Conservation (phyloP, 2,797 vertebrate species). For the Silurus aristotelis region DNA sequence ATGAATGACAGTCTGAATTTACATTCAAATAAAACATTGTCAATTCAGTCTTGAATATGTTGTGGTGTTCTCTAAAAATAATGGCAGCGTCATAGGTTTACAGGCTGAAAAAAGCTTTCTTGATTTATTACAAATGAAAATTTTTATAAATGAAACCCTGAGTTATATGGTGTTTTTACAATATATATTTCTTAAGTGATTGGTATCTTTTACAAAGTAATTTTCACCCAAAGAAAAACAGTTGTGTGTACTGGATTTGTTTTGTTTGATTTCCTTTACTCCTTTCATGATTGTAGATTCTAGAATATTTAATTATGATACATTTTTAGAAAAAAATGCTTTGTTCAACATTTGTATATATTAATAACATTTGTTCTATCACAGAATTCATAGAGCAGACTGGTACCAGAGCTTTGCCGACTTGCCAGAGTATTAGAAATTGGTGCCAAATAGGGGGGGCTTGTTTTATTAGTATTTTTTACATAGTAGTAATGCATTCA, state of each 20-base stretch:
- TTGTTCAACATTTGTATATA: neutral
- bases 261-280: neutral
- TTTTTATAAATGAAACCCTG: neutral
- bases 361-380: neutral
- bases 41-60: neutral
- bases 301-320: neutral
- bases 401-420: neutral
- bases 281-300: neutral
- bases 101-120: neutral
- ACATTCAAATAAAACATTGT: conserved; percentile 26
- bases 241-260: neutral
- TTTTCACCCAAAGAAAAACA: neutral
- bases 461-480: neutral
- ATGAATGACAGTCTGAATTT: conserved; percentile 13
- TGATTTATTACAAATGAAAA: neutral
- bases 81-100: neutral
- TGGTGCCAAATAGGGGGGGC: too few species aligned
- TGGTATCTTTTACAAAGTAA: neutral
- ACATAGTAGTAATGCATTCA: neutral
- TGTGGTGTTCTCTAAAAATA: neutral
- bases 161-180: neutral
- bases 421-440: neutral
- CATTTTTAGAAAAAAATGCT: neutral
- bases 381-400: neutral
- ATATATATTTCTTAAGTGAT: neutral